Evolutionary conservation across 1,140 invertebrate species (phyloP).

Genomic region (Drosophila auraria): DNA sequence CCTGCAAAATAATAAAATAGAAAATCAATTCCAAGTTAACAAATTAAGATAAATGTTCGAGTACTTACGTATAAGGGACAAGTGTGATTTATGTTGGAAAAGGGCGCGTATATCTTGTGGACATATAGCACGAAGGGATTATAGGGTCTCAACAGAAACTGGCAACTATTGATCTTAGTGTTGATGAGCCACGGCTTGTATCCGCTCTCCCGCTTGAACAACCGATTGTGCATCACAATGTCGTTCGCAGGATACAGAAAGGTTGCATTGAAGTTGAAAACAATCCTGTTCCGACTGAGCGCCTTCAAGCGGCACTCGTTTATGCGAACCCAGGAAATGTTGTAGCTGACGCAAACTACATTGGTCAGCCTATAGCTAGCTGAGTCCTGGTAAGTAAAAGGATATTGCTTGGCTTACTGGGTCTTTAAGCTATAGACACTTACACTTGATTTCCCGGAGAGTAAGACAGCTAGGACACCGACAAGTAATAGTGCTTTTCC

Average conservation of each 20-base stretch:
- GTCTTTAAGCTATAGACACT: neutral
- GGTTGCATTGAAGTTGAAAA: constrained; percentile 25
- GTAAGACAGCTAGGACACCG: neutral
- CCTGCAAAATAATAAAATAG: neutral
- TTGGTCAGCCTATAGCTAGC: constrained; percentile 15
- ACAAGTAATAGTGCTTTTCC: neutral
- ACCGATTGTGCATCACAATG: constrained; percentile 9
- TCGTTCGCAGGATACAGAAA: constrained; percentile 5
- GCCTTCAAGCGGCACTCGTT: constrained; percentile 26
- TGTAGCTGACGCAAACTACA: constrained; percentile 16
- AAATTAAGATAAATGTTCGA: too few relatives aligned
- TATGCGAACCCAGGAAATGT: constrained; percentile 18
- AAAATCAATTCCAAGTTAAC: too few relatives aligned
- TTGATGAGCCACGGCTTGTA: constrained; percentile 29
- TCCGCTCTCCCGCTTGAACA: constrained; percentile 21
- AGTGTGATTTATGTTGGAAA: constrained; percentile 30
- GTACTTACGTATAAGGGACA: constrained; percentile 20
- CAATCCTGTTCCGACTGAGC: constrained; percentile 7
- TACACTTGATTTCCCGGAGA: constrained; percentile 3
- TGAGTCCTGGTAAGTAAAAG: neutral
- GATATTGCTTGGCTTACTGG: neutral
- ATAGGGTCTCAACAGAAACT: constrained; percentile 15
- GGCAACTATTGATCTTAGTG: constrained; percentile 9
- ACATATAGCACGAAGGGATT: constrained; percentile 2
- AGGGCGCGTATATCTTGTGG: constrained; percentile 7